Conservation (phyloP, 2,888 invertebrate species). For the Conops quadrifasciatus region DNA sequence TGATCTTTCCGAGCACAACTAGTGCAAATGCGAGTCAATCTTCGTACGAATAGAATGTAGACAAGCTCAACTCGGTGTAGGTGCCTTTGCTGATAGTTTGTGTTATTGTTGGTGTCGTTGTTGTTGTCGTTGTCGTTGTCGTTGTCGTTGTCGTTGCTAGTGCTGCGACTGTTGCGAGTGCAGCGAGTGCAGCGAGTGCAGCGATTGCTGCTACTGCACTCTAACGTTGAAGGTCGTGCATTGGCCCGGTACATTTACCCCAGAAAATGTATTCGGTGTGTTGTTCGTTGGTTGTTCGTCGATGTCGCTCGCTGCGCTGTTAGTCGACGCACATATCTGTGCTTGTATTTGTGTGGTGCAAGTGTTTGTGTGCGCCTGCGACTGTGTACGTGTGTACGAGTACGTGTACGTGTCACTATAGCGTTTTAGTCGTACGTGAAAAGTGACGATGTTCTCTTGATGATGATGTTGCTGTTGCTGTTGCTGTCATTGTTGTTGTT, state of each 20-base stretch:
- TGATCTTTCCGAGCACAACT: conserved; percentile 10
- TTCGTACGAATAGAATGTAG: background rate
- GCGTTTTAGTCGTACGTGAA: too few species aligned
- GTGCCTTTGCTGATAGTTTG: background rate
- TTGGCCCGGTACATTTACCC: conserved; percentile 58
- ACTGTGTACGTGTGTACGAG: background rate
- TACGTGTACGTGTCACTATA: background rate
- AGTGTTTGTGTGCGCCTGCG: background rate
- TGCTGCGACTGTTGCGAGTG: conserved; percentile 3
- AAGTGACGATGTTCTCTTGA: conserved; percentile 18
- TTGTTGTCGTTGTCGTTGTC: conserved; percentile 17
- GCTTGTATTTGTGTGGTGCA: background rate
- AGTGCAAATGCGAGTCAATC: background rate
- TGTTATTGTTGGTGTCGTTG: conserved; percentile 4
- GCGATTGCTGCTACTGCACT: conserved; percentile 35
- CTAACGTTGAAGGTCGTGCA: conserved; percentile 57
- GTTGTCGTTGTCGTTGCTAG: conserved; percentile 24
- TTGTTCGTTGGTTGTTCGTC: background rate
- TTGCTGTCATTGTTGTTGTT: conserved; percentile 16
- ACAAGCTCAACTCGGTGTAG: too few species aligned
- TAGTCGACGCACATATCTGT: background rate
- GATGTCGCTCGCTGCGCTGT: conserved; percentile 14
- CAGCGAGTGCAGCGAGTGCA: conserved; percentile 4
- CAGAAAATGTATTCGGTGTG: conserved; percentile 43
- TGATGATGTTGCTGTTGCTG: background rate